A percentile compares a stretch with the other conserved stretches of the same genome.
Evolutionary conservation across 2,113 vertebrate species (phyloP).

Genomic region (Sigmodon hispidus): DNA sequence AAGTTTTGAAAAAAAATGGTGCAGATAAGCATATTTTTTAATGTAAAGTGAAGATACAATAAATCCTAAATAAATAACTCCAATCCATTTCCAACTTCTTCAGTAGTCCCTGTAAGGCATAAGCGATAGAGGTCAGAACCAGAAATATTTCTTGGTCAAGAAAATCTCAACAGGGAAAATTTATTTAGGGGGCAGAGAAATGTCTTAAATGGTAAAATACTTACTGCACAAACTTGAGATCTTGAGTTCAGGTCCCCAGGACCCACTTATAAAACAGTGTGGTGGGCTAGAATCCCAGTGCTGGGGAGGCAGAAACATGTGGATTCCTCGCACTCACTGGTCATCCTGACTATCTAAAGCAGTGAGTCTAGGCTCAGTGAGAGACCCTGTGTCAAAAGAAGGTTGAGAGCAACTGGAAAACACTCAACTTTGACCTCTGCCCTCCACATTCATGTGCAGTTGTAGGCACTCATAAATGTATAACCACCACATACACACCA

Average conservation of each 20-base stretch:
- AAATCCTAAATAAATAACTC: background rate
- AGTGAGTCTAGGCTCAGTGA: background rate
- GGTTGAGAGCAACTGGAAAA: background rate
- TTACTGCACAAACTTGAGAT: background rate
- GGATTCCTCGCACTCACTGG: background rate
- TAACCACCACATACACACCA: fast-evolving
- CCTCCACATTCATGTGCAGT: background rate
- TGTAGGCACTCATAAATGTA: background rate
- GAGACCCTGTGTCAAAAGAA: background rate
- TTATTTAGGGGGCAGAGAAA: background rate
- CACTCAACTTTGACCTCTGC: background rate
- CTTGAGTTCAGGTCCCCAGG: background rate
- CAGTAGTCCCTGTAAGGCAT: background rate
- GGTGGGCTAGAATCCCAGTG: background rate
- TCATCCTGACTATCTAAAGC: background rate
- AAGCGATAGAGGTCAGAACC: background rate
- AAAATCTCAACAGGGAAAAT: background rate
- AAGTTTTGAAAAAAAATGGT: constrained; percentile 10
- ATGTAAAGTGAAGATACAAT: background rate
- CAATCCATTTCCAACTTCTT: background rate
- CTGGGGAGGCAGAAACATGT: background rate
- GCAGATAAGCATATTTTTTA: background rate
- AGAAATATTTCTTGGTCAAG: constrained; percentile 27
- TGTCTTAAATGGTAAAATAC: background rate
- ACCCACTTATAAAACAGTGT: background rate